Conservation (phyloP, 2,797 vertebrate species). For the Danio albolineatus region DNA sequence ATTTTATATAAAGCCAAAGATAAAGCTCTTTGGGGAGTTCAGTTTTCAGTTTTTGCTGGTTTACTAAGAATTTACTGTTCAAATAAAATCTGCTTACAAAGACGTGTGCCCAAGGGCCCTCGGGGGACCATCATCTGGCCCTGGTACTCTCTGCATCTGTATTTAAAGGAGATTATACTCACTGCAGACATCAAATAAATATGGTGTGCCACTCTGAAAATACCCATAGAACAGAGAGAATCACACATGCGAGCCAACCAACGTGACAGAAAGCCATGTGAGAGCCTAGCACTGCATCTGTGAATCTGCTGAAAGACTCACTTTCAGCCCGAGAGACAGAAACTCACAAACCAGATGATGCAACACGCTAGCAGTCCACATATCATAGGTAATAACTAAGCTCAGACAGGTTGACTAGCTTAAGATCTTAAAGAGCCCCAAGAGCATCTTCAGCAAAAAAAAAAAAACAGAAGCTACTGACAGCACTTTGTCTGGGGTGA, state of each 20-base stretch:
- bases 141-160: not conserved
- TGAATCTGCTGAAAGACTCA: constrained; percentile 22
- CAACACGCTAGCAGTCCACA: constrained; percentile 37
- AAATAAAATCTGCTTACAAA: not conserved
- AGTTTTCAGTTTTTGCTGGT: not conserved
- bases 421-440: constrained; percentile 2
- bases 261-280: constrained; percentile 68
- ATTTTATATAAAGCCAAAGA: not conserved
- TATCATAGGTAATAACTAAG: constrained; percentile 24
- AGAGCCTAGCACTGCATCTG: constrained; percentile 51
- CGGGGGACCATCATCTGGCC: not conserved
- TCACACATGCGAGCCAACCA: constrained; percentile 9
- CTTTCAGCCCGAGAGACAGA: constrained; percentile 33
- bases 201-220: constrained; percentile 21
- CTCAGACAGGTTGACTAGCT: constrained; percentile 8
- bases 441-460: not conserved
- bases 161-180: not conserved
- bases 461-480: constrained; percentile 1
- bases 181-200: not conserved
- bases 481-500: not conserved
- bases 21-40: not conserved
- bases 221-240: constrained; percentile 1
- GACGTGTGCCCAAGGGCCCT: not conserved
- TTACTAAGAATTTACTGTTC: not conserved
- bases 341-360: constrained; percentile 45